phyloP scores from a whole-genome alignment of 2,888 invertebrate species.

The Ariolimax columbianus region DNA sequence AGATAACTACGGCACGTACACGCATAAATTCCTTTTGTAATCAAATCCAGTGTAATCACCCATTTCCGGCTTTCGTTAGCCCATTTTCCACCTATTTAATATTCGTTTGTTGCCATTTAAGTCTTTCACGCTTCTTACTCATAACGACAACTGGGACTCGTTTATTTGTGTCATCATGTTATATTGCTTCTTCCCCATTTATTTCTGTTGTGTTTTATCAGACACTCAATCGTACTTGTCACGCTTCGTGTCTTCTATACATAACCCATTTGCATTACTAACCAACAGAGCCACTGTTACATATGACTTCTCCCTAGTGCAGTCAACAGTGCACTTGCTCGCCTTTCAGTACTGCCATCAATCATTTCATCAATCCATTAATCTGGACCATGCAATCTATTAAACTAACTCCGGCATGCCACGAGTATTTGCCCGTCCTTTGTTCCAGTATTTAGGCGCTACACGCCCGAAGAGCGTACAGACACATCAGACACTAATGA shows the following conservation, averaged over 20 bases:
- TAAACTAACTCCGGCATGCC: not conserved
- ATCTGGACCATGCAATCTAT: not conserved
- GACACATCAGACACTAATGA: not conserved
- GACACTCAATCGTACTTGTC: no score
- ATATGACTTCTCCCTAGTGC: not conserved
- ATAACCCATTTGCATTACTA: not conserved
- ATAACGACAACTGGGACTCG: no score
- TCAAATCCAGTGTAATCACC: no score
- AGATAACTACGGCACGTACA: no score
- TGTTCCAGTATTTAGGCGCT: not conserved
- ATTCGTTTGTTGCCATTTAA: no score
- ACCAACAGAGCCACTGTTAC: not conserved
- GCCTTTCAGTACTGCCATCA: not conserved
- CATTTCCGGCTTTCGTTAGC: no score
- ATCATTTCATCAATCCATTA: not conserved
- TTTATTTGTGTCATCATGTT: no score
- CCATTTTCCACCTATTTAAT: no score
- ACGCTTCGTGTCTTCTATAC: not conserved
- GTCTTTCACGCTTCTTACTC: no score
- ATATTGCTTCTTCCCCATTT: no score
- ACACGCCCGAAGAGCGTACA: not conserved
- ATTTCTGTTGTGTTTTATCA: no score
- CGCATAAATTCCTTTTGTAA: no score
- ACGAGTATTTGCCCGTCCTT: not conserved
- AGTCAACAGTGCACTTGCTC: not conserved